Evolutionary conservation across 2,113 vertebrate genomes (phyloP), one percentile per base, ranked within the genome.

Genomic region (Tychaedon coryphoeus): DNA sequence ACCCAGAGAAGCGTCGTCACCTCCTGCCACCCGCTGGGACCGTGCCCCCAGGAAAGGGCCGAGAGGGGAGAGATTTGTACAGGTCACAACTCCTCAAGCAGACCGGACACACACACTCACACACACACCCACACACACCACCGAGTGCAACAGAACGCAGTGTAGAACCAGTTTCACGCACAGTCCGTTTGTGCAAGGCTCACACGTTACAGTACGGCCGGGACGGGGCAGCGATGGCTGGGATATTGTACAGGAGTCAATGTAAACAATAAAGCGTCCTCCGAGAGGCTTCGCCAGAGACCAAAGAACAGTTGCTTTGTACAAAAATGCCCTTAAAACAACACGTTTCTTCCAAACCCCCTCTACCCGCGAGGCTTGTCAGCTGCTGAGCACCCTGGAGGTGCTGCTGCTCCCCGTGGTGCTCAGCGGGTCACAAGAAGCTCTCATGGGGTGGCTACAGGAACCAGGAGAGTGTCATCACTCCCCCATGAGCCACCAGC

Each of bases 191-290:
- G 97, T 72, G 95, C 89, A 78, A 95, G 95, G 96, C 91, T 92
- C 91, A 85, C 80, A 48, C 22, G 9, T 29, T 85, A 95, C 89
- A 94, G 97, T 92, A 94, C 83, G 87, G 94, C 38, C 28, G 33
- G 83, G 57, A 71, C 17, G 36, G 90, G 75, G 53, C 65, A 64
- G 93, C 58, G 18, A 62, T 45, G 90, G 93, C 96, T 58, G 88
- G 93, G 94, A 88, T 86, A 72, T 57, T 96, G 97, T 96, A 96
- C 92, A 95, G 85, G 84, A 97, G 96, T 97, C 96, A 97, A 97
- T 98, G 98, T 98, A 98, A 98, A 98, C 98, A 98, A 97, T 83
- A 94, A 96, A 96, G 96, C 95, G 47, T 97, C 97, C 96, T 97
- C 97, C 6, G 45, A 93, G 86, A 97, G 92, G 93, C 96, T 97